Conservation (phyloP, 2,888 invertebrate genomes). For the Volucella inflata region DNA sequence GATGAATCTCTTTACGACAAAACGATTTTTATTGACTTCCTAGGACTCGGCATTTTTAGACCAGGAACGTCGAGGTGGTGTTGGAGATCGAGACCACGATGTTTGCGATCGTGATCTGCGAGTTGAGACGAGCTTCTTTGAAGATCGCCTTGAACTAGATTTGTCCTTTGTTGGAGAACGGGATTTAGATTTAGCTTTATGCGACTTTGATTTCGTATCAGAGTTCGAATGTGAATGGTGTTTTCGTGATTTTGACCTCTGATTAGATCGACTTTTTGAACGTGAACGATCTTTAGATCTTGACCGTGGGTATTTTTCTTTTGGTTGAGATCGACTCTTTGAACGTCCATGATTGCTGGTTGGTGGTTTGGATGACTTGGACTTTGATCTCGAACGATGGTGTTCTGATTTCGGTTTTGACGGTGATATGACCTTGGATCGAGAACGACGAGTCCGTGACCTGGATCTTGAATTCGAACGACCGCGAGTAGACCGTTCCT, state of each 20-base stretch:
- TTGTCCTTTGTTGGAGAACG: constrained; percentile 40
- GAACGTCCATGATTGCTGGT: constrained; percentile 10
- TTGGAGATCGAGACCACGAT: constrained; percentile 71
- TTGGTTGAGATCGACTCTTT: constrained; percentile 41
- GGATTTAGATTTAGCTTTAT: constrained; percentile 30
- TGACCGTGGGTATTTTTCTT: neutral
- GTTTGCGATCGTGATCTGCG: constrained; percentile 70
- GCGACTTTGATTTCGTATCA: constrained; percentile 35
- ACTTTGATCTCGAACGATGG: constrained; percentile 10
- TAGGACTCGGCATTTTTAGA: constrained; percentile 37
- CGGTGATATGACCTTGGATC: constrained; percentile 37
- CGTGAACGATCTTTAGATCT: neutral
- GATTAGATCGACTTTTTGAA: neutral
- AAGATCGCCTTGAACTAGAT: constrained; percentile 10
- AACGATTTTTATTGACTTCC: constrained; percentile 2
- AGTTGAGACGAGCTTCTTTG: constrained; percentile 63
- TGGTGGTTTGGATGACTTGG: constrained; percentile 34
- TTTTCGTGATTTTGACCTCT: neutral
- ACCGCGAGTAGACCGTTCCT: constrained; percentile 62
- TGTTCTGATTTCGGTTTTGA: constrained; percentile 30
- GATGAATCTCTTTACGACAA: constrained; percentile 8
- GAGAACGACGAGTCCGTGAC: constrained; percentile 33
- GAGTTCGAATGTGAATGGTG: constrained; percentile 23
- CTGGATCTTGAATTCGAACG: constrained; percentile 72
- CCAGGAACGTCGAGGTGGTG: constrained; percentile 55